Evolutionary conservation across 2,888 invertebrate genomes (phyloP).

Genomic region (Synanthedon vespiformis): DNA sequence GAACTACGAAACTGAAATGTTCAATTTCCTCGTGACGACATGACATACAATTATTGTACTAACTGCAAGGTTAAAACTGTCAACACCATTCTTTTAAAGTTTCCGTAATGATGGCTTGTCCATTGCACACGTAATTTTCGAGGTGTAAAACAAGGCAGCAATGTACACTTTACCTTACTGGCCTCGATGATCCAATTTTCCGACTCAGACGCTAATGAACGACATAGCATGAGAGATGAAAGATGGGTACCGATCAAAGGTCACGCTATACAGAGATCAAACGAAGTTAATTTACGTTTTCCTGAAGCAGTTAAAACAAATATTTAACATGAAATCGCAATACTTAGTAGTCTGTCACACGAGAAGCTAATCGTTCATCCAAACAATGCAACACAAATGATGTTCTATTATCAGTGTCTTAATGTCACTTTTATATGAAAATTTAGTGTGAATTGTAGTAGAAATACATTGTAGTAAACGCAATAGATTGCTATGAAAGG

Average conservation of each 20-base stretch:
- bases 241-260: conserved; percentile 14
- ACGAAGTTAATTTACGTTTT: conserved; percentile 7
- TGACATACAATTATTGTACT: neutral
- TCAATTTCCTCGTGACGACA: too few relatives aligned
- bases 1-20: too few relatives aligned
- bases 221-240: conserved; percentile 13
- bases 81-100: neutral
- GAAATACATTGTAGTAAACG: conserved; percentile 42
- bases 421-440: conserved; percentile 9
- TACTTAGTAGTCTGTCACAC: too few relatives aligned
- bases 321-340: too few relatives aligned
- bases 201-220: conserved; percentile 15
- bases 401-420: neutral
- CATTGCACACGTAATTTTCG: neutral
- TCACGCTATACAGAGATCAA: conserved; percentile 11
- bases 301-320: too few relatives aligned
- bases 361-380: conserved; percentile 1
- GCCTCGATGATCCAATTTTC: conserved; percentile 18
- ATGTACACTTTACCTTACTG: neutral
- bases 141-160: neutral
- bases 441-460: conserved; percentile 29
- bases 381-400: conserved; percentile 1
- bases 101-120: neutral
- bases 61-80: neutral
- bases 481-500: conserved; percentile 62